phyloP scores from a whole-genome alignment of 2,113 vertebrate species.

The Tinamus guttatus region DNA sequence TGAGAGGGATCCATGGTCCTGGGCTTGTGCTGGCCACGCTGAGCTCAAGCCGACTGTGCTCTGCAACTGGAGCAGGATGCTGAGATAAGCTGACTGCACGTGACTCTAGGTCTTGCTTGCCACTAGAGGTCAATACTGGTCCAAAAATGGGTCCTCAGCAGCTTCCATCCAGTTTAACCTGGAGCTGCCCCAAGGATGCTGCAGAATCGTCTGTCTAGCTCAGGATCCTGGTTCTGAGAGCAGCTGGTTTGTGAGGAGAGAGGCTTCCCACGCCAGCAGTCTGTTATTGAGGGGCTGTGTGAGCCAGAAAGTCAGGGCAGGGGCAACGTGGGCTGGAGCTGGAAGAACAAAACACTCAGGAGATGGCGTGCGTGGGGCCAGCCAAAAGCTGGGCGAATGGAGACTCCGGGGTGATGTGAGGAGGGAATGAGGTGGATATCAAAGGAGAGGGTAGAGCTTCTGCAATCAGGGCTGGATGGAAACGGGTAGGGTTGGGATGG shows the following conservation, averaged over 20 bases:
- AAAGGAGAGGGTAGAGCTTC: neutral
- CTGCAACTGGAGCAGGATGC: neutral
- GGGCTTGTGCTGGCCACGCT: neutral
- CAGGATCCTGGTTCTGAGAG: neutral
- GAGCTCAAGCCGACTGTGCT: neutral
- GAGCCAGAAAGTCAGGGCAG: too few relatives aligned
- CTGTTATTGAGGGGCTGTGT: neutral
- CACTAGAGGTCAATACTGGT: neutral
- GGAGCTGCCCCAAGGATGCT: neutral
- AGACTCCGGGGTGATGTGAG: too few relatives aligned
- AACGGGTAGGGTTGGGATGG: accelerated
- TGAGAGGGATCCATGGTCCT: neutral
- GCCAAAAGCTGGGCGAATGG: neutral
- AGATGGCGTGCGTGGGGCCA: neutral
- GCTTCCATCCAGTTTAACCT: neutral
- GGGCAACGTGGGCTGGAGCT: neutral
- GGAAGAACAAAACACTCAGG: neutral
- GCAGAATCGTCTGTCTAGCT: neutral
- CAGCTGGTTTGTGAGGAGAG: neutral
- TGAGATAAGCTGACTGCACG: neutral
- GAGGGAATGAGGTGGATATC: neutral
- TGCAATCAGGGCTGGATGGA: neutral
- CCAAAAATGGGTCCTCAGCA: neutral
- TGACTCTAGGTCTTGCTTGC: neutral
- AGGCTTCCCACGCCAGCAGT: neutral